These are phyloP conservation scores for Helicoverpa assulta DNA, from an alignment of 2,888 invertebrate genomes.

Conservation along the genomic window DNA sequence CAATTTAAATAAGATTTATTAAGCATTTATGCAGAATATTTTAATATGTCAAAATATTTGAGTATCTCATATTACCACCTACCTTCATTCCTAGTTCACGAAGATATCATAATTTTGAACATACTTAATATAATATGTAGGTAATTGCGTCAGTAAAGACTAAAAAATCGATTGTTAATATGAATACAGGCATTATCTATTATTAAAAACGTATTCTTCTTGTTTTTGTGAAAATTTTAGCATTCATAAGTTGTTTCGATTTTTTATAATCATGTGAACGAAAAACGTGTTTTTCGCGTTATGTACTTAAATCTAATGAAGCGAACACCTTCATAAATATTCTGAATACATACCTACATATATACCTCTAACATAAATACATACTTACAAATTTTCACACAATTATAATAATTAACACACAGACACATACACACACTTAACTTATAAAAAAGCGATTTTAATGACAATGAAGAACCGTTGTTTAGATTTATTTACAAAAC, in stretches of 20 bases:
- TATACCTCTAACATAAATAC: neutral
- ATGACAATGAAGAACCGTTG: neutral
- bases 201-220: neutral
- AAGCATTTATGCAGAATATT: neutral
- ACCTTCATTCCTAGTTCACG: neutral
- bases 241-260: neutral
- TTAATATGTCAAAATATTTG: neutral
- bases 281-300: neutral
- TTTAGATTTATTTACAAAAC: neutral
- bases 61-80: neutral
- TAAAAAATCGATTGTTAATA: too few species aligned
- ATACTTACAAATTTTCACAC: too few species aligned
- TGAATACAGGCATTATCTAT: too few species aligned
- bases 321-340: neutral
- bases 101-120: neutral
- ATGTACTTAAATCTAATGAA: neutral
- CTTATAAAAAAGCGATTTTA: neutral
- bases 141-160: too few species aligned
- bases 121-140: neutral
- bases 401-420: too few species aligned
- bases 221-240: neutral
- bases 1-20: conserved; percentile 22
- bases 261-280: neutral
- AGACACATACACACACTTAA: neutral
- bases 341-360: neutral